Evolutionary conservation across 2,888 invertebrate genomes (phyloP), one percentile per base, ranked within the genome.

Genomic region (Aphidoletes aphidimyza): DNA sequence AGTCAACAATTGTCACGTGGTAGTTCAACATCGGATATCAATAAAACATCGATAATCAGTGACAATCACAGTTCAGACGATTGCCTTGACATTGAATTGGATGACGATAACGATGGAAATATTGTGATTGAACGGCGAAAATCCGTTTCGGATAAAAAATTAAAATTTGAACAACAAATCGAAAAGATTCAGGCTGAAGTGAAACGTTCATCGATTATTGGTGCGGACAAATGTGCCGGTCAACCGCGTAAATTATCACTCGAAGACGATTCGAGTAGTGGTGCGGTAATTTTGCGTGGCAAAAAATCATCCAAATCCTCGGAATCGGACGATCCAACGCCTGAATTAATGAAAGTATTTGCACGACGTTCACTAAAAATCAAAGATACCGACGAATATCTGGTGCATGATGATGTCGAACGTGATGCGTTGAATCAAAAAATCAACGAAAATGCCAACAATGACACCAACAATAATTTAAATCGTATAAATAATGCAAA

Each of bases 301-400:
- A 90, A 90, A 86, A 89, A 90, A 6, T 88, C 89, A 86, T 42
- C 83, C 0, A 84, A 85, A 2, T 85, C 86, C 5, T 86, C 84
- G 22, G 87, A 91, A 87, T 92, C 92, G 85, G 94, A 95, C 85
- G 93, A 94, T 47, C 39, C 45, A 54, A 94, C 95, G 88, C 95
- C 95, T 0, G 95, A 95, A 89, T 88, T 95, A 11, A 93, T 95
- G 93, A 95, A 95, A 89, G 95, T 95, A 0, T 95, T 95, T 88
- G 95, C 95, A 0, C 91, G 95, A 78, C 90, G 95, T 85, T 95
- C 95, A n/a, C 90, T 95, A 0, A 95, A 95, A 90, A 90, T 95
- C n/a, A 94, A 94, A 90, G 95, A 95, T 87, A 90, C 90, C 5
- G 94, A 95, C 69, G 89, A 94, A 85, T 91, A 92, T 22, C 92